Base-by-base conservation (phyloP, 2,888 invertebrate genomes). In the Eupithecia centaureata region DNA sequence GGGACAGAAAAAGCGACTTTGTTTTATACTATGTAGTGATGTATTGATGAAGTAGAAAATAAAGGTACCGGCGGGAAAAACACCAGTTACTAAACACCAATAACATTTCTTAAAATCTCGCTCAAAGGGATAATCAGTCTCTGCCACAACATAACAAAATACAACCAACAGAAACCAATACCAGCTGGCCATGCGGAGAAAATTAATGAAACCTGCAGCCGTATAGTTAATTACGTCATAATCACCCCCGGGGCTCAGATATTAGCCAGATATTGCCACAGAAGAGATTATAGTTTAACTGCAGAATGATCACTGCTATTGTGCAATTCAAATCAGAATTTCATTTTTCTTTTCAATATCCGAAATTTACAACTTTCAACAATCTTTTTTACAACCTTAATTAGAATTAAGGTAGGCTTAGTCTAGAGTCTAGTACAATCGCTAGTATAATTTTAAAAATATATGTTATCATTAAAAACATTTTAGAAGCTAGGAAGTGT, bases 201-300 rank as follows among this genome's bases (percentile, higher is more conserved):
- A 75, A 75, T 74, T 74, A 75, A 75, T 75, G 71, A 74, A 74
- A 75, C 71, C 70, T 35, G 70, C 71, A 67, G 68, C 70, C 70
- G 66, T 64, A 67, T 71, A 74, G 73, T 73, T 77, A 77, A 77
- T 81, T 76, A 82, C 76, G 77, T 78, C 79, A 79, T 81, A 81
- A 83, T 81, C 79, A 82, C 75, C 74, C 72, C 67, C 62, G 68
- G 67, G 73, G 72, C 69, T 72, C 71, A 67, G 79, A 78, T 78
- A 79, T 80, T 79, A 80, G 68, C 64, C 74, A 74, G 78, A 80
- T 81, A 81, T 82, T 78, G 79, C 79, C 77, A 77, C 75, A 76
- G 80, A 61, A 57, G 18, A 13, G 8, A 13, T 61, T n/a, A 13
- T 38, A 64, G 25, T 64, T 18, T 18, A 2, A 5, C 1, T 3